A percentile compares a stretch with the other conserved stretches of the same genome.
Evolutionary conservation across 2,888 invertebrate species (phyloP).

Genomic region (Troides oblongomaculatus): DNA sequence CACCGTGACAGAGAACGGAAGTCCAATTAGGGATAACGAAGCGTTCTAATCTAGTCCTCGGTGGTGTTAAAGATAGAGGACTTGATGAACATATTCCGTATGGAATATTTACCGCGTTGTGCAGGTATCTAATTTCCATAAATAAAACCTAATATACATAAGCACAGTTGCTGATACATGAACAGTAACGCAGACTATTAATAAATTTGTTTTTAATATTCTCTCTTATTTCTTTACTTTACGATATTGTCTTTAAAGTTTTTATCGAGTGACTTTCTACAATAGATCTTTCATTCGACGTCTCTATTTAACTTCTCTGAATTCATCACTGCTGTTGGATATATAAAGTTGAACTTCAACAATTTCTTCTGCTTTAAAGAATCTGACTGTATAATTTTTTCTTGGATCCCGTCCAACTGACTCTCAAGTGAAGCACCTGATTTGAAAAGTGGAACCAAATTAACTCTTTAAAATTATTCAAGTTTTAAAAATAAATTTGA

Average conservation of each 20-base stretch:
- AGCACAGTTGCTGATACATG: too few relatives aligned
- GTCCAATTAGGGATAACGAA: neutral
- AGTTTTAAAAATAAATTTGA: conserved; percentile 16
- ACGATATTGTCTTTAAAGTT: neutral
- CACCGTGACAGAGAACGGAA: conserved; percentile 1
- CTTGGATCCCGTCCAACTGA: conserved; percentile 27
- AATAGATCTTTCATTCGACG: neutral
- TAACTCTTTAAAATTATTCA: conserved; percentile 22
- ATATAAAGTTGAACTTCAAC: conserved; percentile 22
- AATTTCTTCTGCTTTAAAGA: conserved; percentile 25
- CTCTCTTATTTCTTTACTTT: neutral
- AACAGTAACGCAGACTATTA: too few relatives aligned
- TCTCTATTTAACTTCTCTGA: conserved; percentile 19
- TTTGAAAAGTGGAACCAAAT: conserved; percentile 25
- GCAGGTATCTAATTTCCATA: too few relatives aligned
- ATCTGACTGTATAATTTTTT: conserved; percentile 27
- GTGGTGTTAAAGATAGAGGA: neutral
- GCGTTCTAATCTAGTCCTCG: neutral
- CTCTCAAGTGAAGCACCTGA: conserved; percentile 25
- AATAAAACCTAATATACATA: too few relatives aligned
- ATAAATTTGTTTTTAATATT: neutral
- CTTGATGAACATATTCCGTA: neutral
- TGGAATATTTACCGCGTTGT: neutral
- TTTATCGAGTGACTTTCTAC: neutral
- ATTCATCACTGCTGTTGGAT: conserved; percentile 9